Base-by-base conservation (phyloP, 92 coral and sea anemone species). In the Desmophyllum pertusum region DNA sequence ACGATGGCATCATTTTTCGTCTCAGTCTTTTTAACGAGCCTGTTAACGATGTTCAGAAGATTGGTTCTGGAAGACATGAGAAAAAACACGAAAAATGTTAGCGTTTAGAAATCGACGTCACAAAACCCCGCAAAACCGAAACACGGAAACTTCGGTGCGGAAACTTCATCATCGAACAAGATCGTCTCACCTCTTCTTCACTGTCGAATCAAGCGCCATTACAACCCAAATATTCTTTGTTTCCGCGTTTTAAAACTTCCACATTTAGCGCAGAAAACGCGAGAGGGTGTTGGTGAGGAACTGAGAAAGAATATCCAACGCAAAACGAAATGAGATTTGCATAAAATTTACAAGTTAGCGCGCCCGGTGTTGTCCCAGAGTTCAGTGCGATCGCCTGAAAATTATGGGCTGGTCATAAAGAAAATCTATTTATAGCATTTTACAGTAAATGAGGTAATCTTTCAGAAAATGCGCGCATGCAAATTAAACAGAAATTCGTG, bases 261-360 rank as follows among this genome's bases (percentile, higher is more conserved):
- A 42, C 87, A 75, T 73, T 71, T 46, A 75, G 64, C 75, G 10
- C 71, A 55, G 23, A 23, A 42, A 81, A 73, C 53, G 51, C 76
- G 76, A 72, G 77, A 83, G 82, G 82, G 87, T 84, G 81, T 84
- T 75, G 81, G 83, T 84, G 81, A 46, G 76, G 75, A 84, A 51
- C 53, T 63, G 63, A 76, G 87, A 76, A 65, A 84, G 87, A 84
- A 84, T 84, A 84, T 84, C 84, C 90, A 80, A 89, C 83, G 90
- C 90, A 77, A 85, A 86, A 57, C 75, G 63, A 80, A 89, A 89
- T 89, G 90, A 84, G 90, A 94, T 94, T 94, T 92, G 95, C 98
- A 94, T 94, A 91, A 89, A 88, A 83, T 78, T 90, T 90, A 70
- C 80, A 84, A 83, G 94, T 82, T 77, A 92, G 98, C 95, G 98